A percentile compares a stretch with the other conserved stretches of the same genome.
phyloP scores from a whole-genome alignment of 2,888 invertebrate species.

The Pandemis corylana region DNA sequence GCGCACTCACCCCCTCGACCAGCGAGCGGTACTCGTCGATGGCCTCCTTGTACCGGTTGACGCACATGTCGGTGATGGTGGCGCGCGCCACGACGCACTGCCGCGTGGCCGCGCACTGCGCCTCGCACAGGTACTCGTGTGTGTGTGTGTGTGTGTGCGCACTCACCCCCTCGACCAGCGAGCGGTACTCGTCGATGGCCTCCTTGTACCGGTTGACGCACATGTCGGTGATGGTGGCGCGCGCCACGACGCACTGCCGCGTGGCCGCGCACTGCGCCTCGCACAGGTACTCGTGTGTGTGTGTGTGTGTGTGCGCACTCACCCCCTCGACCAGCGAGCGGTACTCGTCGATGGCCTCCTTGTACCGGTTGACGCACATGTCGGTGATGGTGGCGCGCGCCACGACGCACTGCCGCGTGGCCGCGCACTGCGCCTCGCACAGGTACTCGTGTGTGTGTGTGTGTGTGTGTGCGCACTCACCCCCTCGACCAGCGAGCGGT shows the following conservation, averaged over 20 bases:
- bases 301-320: slow-evolving; percentile 30
- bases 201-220: slow-evolving; percentile 91
- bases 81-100: no score
- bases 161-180: slow-evolving; percentile 86
- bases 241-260: slow-evolving; percentile 92
- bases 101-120: no score
- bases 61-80: no score
- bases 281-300: slow-evolving; percentile 88
- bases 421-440: slow-evolving; percentile 94
- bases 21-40: no score
- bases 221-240: slow-evolving; percentile 95
- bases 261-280: slow-evolving; percentile 94
- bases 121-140: no score
- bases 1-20: no score
- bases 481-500: slow-evolving; percentile 89
- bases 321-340: slow-evolving; percentile 88
- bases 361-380: slow-evolving; percentile 90
- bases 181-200: slow-evolving; percentile 94
- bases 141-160: no score
- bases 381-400: slow-evolving; percentile 96
- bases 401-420: slow-evolving; percentile 93
- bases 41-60: no score
- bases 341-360: slow-evolving; percentile 94
- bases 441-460: slow-evolving; percentile 84
- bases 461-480: slow-evolving; percentile 51